Evolutionary conservation across 1,140 invertebrate genomes (phyloP).

Genomic region (Drosophila littoralis): DNA sequence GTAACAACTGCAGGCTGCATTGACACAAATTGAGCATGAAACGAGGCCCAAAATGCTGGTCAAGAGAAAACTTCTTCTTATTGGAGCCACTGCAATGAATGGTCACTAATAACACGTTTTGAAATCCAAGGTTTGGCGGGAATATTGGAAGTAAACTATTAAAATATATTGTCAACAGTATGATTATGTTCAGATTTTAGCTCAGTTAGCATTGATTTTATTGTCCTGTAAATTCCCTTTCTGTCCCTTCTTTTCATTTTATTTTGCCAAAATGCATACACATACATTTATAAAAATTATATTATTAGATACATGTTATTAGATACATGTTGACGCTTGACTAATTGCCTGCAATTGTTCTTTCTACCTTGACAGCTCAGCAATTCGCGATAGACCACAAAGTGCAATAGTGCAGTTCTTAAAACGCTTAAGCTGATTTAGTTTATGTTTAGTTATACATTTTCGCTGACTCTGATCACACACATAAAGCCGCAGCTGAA

Average conservation of each 20-base stretch:
- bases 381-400: neutral
- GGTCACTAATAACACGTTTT: constrained; percentile 14
- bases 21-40: neutral
- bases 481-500: neutral
- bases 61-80: neutral
- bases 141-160: no score
- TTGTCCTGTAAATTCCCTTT: no score
- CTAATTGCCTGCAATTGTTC: neutral
- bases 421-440: neutral
- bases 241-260: no score
- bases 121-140: no score
- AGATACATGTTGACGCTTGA: no score
- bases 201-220: no score
- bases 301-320: no score
- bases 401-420: constrained; percentile 2
- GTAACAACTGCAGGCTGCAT: constrained; percentile 45
- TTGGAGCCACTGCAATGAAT: constrained; percentile 4
- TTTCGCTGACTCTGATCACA: constrained; percentile 27
- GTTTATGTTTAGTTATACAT: constrained; percentile 26
- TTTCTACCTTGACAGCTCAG: neutral
- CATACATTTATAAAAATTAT: no score
- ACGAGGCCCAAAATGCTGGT: neutral
- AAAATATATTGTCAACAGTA: no score
- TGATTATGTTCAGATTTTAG: no score
- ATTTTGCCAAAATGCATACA: no score